phyloP scores from a whole-genome alignment of 2,797 vertebrate species.

The Carduelis carduelis region DNA sequence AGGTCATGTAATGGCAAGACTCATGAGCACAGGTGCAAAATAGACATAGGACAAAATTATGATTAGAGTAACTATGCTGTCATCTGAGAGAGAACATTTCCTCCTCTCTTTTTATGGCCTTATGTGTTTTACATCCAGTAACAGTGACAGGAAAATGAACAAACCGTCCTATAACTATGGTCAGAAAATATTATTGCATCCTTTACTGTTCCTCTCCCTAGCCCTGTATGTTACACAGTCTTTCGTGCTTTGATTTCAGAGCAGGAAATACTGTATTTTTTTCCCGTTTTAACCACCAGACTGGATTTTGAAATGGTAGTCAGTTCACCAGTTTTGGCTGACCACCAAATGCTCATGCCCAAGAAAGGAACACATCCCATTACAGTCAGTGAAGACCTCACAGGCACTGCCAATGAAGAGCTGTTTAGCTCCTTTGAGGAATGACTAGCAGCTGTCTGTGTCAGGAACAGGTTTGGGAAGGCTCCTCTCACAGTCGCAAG shows the following conservation, averaged over 20 bases:
- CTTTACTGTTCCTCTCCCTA: neutral
- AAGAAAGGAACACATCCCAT: neutral
- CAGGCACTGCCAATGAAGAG: neutral
- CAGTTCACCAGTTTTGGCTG: neutral
- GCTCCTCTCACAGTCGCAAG: neutral
- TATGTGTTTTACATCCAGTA: neutral
- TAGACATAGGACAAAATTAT: neutral
- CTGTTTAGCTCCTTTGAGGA: neutral
- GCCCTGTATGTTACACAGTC: neutral
- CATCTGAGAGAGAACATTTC: neutral
- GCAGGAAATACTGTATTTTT: neutral
- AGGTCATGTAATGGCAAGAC: neutral
- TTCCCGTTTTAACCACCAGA: neutral
- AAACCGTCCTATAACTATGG: neutral
- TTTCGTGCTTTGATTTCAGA: neutral
- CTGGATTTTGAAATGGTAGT: neutral
- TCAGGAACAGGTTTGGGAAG: neutral
- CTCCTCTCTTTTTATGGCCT: neutral
- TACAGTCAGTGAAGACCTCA: neutral
- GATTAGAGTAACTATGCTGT: neutral
- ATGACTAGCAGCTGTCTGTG: neutral
- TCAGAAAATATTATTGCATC: neutral
- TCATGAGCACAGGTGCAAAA: neutral
- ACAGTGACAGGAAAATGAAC: neutral
- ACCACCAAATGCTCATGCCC: neutral